Evolutionary conservation across 2,888 invertebrate species (phyloP).

Genomic region (Allophyes oxyacanthae): DNA sequence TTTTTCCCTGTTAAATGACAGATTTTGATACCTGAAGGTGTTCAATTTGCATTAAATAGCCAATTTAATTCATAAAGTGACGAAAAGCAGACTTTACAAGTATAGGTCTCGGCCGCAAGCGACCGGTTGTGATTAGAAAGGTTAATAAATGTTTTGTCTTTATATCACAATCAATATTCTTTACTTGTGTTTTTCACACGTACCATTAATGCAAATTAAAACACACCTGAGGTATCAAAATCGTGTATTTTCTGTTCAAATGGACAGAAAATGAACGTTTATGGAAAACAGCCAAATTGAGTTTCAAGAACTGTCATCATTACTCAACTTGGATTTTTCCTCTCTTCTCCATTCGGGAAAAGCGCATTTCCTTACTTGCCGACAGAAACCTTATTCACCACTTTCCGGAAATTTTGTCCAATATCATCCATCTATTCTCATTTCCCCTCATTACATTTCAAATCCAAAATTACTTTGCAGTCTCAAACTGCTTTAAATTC

Average conservation of each 20-base stretch:
- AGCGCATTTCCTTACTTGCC: constrained; percentile 20
- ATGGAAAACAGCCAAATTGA: constrained; percentile 53
- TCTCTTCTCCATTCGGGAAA: constrained; percentile 23
- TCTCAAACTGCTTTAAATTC: constrained; percentile 36
- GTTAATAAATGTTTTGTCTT: too few relatives aligned
- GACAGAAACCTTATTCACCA: not conserved
- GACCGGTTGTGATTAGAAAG: too few relatives aligned
- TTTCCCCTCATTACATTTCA: constrained; percentile 11
- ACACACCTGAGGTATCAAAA: constrained; percentile 32
- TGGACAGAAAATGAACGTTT: constrained; percentile 40
- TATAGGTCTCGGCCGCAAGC: too few relatives aligned
- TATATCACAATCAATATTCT: too few relatives aligned
- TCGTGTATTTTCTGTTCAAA: constrained; percentile 38
- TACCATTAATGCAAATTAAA: constrained; percentile 36
- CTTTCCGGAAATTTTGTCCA: not conserved
- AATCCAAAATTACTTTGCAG: constrained; percentile 35
- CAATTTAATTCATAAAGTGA: too few relatives aligned
- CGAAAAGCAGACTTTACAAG: too few relatives aligned
- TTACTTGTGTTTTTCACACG: not conserved
- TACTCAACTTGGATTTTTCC: constrained; percentile 49
- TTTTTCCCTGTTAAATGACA: constrained; percentile 30
- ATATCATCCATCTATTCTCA: not conserved
- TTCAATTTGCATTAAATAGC: not conserved
- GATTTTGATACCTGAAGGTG: constrained; percentile 19
- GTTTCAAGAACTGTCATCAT: constrained; percentile 50